Conservation (phyloP, 2,888 invertebrate genomes). For the Julus scanicus region DNA sequence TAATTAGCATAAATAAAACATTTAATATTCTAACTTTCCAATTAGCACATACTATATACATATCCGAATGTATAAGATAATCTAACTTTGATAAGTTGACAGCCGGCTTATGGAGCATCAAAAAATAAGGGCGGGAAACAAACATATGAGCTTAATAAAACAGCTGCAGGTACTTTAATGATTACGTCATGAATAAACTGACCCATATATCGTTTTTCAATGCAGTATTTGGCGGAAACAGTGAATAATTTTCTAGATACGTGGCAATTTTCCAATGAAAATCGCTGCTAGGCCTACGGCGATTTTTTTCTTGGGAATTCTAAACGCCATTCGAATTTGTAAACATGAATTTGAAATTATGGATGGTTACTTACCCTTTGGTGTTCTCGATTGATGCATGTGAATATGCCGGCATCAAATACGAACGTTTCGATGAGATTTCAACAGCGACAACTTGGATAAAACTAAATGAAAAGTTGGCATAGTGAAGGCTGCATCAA, state of each 20-base stretch:
- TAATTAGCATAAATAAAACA: too few relatives aligned
- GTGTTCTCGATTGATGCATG: constrained; percentile 17
- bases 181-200: background rate
- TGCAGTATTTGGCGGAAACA: background rate
- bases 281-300: background rate
- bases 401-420: constrained; percentile 2
- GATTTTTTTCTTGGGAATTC: background rate
- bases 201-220: background rate
- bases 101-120: background rate
- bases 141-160: background rate
- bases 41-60: too few relatives aligned
- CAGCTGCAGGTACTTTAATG: background rate
- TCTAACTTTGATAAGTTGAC: background rate
- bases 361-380: background rate
- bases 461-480: constrained; percentile 43
- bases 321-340: background rate
- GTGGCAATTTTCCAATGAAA: constrained; percentile 6
- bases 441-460: background rate
- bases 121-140: constrained; percentile 6
- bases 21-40: too few relatives aligned
- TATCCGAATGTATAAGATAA: too few relatives aligned
- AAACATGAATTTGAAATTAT: background rate
- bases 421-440: background rate
- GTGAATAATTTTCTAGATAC: background rate
- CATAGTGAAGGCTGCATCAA: constrained; percentile 43